These are phyloP conservation scores for Polypterus bichir DNA, from an alignment of 2,113 vertebrate species.

Conservation along the genomic window DNA sequence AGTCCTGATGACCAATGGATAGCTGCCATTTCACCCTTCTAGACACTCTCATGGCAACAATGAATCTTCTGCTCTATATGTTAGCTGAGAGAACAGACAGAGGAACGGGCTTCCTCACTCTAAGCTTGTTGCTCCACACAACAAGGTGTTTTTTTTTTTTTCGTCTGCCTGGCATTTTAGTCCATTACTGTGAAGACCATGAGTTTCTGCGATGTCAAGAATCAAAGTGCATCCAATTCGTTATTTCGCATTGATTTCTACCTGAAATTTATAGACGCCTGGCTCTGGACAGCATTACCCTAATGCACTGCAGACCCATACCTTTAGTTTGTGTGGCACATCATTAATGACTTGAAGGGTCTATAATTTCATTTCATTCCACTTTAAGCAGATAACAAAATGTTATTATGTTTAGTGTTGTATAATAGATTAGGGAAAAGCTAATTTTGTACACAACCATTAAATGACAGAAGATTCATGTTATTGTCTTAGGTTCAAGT, in stretches of 20 bases:
- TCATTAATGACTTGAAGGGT: slow-evolving; percentile 53
- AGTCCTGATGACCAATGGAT: too few relatives aligned
- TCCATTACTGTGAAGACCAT: too few relatives aligned
- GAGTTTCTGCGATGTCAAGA: too few relatives aligned
- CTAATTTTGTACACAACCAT: slow-evolving; percentile 33
- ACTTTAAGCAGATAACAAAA: slow-evolving; percentile 56
- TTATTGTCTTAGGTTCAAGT: slow-evolving; percentile 56
- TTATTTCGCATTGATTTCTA: not conserved
- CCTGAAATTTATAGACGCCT: slow-evolving; percentile 37
- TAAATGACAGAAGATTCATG: slow-evolving; percentile 46
- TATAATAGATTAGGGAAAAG: slow-evolving; percentile 47
- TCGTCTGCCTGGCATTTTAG: too few relatives aligned
- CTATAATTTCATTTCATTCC: slow-evolving; percentile 57
- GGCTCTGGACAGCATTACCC: slow-evolving; percentile 46
- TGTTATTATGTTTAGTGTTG: slow-evolving; percentile 54
- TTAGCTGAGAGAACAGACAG: too few relatives aligned
- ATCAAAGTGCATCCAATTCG: too few relatives aligned
- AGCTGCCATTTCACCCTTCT: too few relatives aligned
- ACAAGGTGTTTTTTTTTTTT: too few relatives aligned
- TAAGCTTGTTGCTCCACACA: too few relatives aligned
- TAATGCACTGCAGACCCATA: slow-evolving; percentile 39
- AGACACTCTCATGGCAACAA: too few relatives aligned
- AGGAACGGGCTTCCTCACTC: too few relatives aligned
- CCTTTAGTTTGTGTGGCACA: slow-evolving; percentile 33
- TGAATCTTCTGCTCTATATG: too few relatives aligned